Evolutionary conservation across 1,140 invertebrate species (phyloP), one percentile per base, ranked within the genome.

Genomic region (Brachionus sp.): DNA sequence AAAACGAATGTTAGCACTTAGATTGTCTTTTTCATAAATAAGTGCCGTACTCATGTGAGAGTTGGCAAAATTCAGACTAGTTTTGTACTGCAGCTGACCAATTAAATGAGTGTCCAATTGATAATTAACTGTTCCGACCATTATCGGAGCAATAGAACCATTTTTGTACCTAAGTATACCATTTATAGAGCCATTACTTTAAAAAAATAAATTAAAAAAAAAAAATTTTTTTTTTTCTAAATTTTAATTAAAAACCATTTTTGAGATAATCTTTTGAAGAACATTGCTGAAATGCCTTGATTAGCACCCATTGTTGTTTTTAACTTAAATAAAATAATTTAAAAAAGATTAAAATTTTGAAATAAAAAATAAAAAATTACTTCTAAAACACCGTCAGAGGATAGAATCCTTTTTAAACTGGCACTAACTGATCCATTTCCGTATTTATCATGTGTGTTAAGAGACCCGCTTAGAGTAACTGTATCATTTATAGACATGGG

Each of bases 1-100:
- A 62, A 85, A 84, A 66, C 35, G 50, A 80, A 70, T 39, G 83
- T 80, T 80, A 23, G 50, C 50, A 44, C 62, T 80, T 6, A 57
- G 39, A 25, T 80, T 50, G 16, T 42, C 44, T 42, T 42, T 23
- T 42, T 75, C 70, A 39, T 75, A 75, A 16, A 75, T 10, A 25
- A 75, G 42, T 6, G 70, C 37, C 6, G 39, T 50, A 16, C 39
- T 50, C 70, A 75, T 75, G 7, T 66, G 25, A 42, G 70, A 75
- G 3, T 6, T 75, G 29, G 25, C 23, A 16, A 80, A 44, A 62
- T 62, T 62, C 7, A 80, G 77, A 35, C 50, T 50, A 12, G 50
- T 80, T 62, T 80, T 80, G 33, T 44, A 50, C 35, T 75, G 70
- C 13, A 75, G 37, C 12, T 75, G 70, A 25, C 70, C 70, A 42